Evolutionary conservation across 1,140 invertebrate species (phyloP), one percentile per base, ranked within the genome.

Genomic region (Drosophila nasuta): DNA sequence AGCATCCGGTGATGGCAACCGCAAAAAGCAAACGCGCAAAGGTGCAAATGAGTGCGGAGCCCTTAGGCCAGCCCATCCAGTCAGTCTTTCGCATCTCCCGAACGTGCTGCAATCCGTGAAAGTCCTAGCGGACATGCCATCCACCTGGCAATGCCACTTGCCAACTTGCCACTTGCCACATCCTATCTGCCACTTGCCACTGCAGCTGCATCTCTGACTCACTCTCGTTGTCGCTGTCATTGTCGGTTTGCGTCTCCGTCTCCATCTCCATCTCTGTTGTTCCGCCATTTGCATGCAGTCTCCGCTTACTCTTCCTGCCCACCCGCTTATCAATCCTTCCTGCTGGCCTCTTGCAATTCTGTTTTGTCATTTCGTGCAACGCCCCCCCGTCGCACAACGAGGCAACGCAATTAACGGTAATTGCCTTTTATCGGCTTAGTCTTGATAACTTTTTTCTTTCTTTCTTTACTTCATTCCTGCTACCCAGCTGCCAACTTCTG

Each of bases 371-470:
- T 66, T 73, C 64, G 64, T 60, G 63, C 68, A 59, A 45, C 52
- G 67, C 70, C 45, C 62, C 62, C 41, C 38, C 60, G 35, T 56
- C 45, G 76, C 72, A 73, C 81, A 89, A 73, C 81, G 85, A 81
- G 81, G 82, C 85, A 89, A 89, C 85, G 85, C 85, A 89, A 89
- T 89, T 89, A 89, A 89, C 81, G 78, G 78, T 89, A 89, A 89
- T 89, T 89, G 85, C 85, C 85, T 89, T 89, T 89, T 89, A 89
- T 89, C 85, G 86, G 85, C 85, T 89, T 89, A 89, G 85, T 82
- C 78, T 71, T 90, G 85, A 89, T 90, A 89, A 89, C 71, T 89
- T 58, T 64, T 35, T 41, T 57, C 41, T 45, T 46, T 33, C 45
- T 13, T 25, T 10, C n/a, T 5, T 35, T 25, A 25, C 20, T 25